Conservation (phyloP, 2,113 vertebrate species). For the Entelurus aequoreus region DNA sequence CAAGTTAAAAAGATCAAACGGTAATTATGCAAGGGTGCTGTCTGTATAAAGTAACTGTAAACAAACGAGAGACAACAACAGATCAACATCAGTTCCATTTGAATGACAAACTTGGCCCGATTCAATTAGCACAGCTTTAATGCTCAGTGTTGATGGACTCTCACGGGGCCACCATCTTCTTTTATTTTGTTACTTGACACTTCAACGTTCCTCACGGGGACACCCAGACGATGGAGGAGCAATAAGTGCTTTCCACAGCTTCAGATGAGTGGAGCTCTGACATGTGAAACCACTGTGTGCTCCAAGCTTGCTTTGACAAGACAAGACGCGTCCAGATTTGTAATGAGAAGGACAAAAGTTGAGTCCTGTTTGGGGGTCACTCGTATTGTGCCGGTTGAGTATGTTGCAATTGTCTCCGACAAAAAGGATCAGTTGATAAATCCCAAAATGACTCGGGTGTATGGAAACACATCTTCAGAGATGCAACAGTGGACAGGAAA, state of each 20-base stretch:
- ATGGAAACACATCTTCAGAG: not conserved
- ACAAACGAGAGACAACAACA: constrained; percentile 28
- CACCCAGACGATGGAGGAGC: constrained; percentile 31
- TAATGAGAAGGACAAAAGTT: no score
- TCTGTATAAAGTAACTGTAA: constrained; percentile 25
- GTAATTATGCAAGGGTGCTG: constrained; percentile 13
- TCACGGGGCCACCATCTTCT: constrained; percentile 32
- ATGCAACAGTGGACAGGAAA: not conserved
- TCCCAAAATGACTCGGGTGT: not conserved
- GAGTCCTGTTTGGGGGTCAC: no score
- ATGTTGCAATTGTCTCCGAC: no score
- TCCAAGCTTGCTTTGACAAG: not conserved
- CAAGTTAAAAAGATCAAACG: constrained; percentile 33
- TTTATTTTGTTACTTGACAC: constrained; percentile 54
- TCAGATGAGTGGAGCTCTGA: constrained; percentile 58
- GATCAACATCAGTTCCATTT: constrained; percentile 41
- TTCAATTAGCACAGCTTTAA: constrained; percentile 44
- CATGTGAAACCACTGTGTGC: constrained; percentile 18
- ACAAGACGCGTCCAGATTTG: no score
- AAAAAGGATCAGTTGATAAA: not conserved
- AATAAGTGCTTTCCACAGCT: constrained; percentile 53
- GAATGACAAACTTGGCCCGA: constrained; percentile 36
- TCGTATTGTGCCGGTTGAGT: no score
- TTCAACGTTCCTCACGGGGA: constrained; percentile 40
- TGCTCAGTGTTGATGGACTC: constrained; percentile 31